Percentiles rank a stretch among this genome's conserved stretches.
These are phyloP conservation scores for Salvelinus namaycush DNA, from an alignment of 2,113 vertebrate species.

Conservation along the genomic window DNA sequence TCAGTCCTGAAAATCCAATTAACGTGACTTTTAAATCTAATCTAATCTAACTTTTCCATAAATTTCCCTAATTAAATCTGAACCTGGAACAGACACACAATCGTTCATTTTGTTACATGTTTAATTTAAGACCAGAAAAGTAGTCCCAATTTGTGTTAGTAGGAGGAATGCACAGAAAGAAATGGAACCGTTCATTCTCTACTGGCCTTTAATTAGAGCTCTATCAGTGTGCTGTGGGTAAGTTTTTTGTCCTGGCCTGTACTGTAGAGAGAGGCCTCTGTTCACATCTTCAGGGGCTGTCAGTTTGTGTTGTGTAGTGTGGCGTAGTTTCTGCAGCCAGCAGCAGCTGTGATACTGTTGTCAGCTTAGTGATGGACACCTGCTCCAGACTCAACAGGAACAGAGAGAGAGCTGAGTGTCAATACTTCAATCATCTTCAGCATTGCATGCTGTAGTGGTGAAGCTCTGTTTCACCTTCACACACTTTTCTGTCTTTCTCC, in stretches of 20 bases:
- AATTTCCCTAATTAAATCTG: background rate
- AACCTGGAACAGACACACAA: background rate
- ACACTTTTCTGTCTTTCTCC: background rate
- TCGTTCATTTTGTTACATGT: background rate
- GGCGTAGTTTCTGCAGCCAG: background rate
- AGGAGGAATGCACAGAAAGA: background rate
- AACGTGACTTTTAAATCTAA: background rate
- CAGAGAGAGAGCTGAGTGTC: too few species aligned
- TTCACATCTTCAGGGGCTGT: background rate
- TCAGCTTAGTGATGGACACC: too few species aligned
- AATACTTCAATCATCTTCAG: too few species aligned
- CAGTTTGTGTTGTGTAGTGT: background rate
- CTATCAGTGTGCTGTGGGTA: too few species aligned
- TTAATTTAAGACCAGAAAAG: background rate
- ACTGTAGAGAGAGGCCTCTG: background rate
- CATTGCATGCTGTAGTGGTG: too few species aligned
- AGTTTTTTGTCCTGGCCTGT: background rate
- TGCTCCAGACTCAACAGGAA: too few species aligned
- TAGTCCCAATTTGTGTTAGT: background rate
- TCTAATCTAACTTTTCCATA: background rate
- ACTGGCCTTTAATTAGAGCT: background rate
- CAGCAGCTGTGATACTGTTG: too few species aligned
- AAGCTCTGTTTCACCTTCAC: background rate
- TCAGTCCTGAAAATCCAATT: background rate
- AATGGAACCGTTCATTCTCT: background rate